Evolutionary conservation across 2,113 vertebrate species (phyloP).

Genomic region (Platanista minor): DNA sequence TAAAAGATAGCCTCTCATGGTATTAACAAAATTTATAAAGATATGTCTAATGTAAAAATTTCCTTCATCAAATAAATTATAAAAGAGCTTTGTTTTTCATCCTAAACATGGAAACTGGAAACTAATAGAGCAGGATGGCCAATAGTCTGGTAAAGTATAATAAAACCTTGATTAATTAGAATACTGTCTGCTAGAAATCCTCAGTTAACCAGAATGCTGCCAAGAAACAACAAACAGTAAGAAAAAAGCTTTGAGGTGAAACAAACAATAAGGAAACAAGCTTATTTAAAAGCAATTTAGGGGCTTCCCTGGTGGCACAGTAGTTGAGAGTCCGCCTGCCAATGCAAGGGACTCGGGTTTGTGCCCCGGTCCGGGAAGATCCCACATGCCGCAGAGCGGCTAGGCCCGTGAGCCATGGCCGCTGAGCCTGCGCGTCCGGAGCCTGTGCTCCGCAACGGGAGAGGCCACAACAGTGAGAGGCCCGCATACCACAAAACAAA

Average conservation of each 20-base stretch:
- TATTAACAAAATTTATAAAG: constrained; percentile 17
- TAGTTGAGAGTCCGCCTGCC: no score
- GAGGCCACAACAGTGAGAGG: no score
- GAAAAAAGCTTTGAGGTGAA: background rate
- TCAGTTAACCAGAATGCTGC: constrained; percentile 5
- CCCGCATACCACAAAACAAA: no score
- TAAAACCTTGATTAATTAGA: background rate
- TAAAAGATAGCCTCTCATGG: background rate
- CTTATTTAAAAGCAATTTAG: constrained; percentile 14
- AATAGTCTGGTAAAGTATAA: background rate
- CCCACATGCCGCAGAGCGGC: no score
- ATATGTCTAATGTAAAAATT: background rate
- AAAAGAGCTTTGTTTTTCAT: background rate
- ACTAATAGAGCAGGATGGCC: background rate
- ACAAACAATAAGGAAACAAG: background rate
- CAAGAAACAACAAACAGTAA: background rate
- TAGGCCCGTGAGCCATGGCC: no score
- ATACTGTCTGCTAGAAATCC: background rate
- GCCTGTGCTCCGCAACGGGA: no score
- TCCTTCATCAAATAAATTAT: constrained; percentile 33
- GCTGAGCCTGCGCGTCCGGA: no score
- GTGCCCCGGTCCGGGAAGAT: no score
- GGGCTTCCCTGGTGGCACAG: no score
- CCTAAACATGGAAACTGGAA: constrained; percentile 24
- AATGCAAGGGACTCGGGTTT: no score